These are phyloP conservation scores for Hyles lineata DNA, from an alignment of 2,888 invertebrate genomes.

Conservation along the genomic window DNA sequence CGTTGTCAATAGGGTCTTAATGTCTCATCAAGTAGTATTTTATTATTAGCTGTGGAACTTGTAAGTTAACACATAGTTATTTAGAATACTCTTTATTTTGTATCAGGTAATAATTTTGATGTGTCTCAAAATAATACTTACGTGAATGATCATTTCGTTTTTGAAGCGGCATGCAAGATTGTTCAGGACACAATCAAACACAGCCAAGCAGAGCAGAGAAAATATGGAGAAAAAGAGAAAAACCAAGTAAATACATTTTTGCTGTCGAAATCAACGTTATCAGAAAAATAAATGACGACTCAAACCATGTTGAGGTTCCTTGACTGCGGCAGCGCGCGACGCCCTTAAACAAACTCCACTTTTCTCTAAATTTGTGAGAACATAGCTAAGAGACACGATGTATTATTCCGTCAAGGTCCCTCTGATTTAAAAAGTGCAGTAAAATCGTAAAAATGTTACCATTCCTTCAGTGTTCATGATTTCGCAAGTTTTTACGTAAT, in stretches of 20 bases:
- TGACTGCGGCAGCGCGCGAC: conserved; percentile 55
- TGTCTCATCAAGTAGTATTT: conserved; percentile 5
- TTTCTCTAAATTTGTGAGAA: conserved; percentile 10
- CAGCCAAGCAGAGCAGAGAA: conserved; percentile 94
- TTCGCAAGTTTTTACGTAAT: neutral
- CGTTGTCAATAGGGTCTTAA: conserved; percentile 40
- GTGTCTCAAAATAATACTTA: conserved; percentile 88
- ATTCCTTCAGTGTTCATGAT: conserved; percentile 60
- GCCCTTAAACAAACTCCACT: conserved; percentile 7
- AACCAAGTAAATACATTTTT: conserved; percentile 89
- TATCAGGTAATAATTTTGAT: conserved; percentile 65
- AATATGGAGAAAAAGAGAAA: conserved; percentile 91
- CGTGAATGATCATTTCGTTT: conserved; percentile 89
- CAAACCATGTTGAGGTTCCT: conserved; percentile 79
- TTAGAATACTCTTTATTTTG: conserved; percentile 43
- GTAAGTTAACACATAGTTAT: conserved; percentile 45
- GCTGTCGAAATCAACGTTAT: conserved; percentile 81
- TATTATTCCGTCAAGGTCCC: conserved; percentile 69
- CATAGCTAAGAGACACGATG: neutral
- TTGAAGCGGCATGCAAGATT: conserved; percentile 91
- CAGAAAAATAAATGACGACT: conserved; percentile 82
- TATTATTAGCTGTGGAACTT: conserved; percentile 11
- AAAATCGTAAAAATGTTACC: conserved; percentile 73
- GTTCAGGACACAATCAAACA: conserved; percentile 93
- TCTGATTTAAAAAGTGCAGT: conserved; percentile 78